Evolutionary conservation across 37 sponge, comb jelly and placozoan species (phyloP).

Genomic region (Beroe forskalii): DNA sequence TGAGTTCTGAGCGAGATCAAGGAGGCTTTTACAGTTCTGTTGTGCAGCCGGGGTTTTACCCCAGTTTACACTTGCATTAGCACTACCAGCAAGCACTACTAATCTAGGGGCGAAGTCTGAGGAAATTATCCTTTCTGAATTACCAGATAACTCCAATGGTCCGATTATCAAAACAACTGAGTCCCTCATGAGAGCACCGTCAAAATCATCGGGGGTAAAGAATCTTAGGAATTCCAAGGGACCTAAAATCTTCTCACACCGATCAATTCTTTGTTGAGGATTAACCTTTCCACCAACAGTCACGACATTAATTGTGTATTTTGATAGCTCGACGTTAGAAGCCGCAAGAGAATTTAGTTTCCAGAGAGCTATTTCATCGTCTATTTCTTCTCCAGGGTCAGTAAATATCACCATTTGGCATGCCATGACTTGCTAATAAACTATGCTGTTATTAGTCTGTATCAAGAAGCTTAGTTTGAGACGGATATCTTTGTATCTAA

Average conservation of each 20-base stretch:
- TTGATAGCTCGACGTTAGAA: neutral
- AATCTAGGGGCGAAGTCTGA: neutral
- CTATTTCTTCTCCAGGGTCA: constrained; percentile 1
- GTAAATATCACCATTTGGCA: neutral
- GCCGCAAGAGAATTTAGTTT: neutral
- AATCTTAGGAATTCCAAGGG: neutral
- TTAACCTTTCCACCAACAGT: neutral
- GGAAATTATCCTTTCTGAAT: neutral
- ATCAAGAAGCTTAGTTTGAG: too few relatives aligned
- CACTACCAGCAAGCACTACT: neutral
- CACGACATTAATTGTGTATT: neutral
- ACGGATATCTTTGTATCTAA: too few relatives aligned
- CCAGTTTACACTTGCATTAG: neutral
- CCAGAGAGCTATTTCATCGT: constrained; percentile 19
- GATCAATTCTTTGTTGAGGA: neutral
- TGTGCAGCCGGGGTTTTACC: neutral
- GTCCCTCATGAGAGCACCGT: neutral
- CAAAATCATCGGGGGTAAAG: neutral
- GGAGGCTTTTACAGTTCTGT: neutral
- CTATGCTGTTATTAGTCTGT: too few relatives aligned
- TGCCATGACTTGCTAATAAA: too few relatives aligned
- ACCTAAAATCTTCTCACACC: neutral
- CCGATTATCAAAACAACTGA: neutral
- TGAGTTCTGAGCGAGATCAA: neutral
- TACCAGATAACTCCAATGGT: neutral